Base-by-base conservation (phyloP, 2,888 invertebrate species). In the Lacanobia wlatinum region DNA sequence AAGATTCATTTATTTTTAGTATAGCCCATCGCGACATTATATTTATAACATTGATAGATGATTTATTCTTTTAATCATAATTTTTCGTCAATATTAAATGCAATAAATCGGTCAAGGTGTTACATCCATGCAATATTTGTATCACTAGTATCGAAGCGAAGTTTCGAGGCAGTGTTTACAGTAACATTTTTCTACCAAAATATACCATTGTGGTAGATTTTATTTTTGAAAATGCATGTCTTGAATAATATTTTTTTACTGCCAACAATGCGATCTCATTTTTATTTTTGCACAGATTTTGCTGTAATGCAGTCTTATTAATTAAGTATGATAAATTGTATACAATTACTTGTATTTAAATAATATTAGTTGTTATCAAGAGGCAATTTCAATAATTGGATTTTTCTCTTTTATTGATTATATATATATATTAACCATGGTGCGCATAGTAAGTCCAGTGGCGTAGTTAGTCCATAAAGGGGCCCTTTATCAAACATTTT, bases 31-130 rank as follows among this genome's bases (percentile, higher is more conserved):
- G 16, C 10, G 46, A 14, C 46, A 46, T 16, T 16, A 46, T 16
- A 46, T 46, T 65, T 52, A 34, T 74, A 52, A 40, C 8, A 18
- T 61, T 65, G 18, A 59, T 53, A 12, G 14, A 55, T 81, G 48
- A 16, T 58, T 40, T 10, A 38, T 65, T 23, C 34, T 48, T 50
- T 60, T 38, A 53, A 38, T 59, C 18, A 34, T 62, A 53, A 21
- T 53, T 58, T n/a, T 52, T 12, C 62, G 18, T 10, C 50, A 71
- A 56, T 71, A 43, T 48, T 6, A 48, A 48, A 21, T 53, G 23
- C 28, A 60, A 14, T 67, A 78, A 61, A 69, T 83, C 48, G 80
- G 80, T 67, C 80, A 74, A 80, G 80, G 63, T 46, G 16, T 10
- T 23, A 43, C n/a, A 23, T 52, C 18, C 40, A 50, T 16, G 21